A percentile compares a stretch with the other conserved stretches of the same genome.
phyloP scores from a whole-genome alignment of 37 sponge, comb jelly and placozoan species.

The Amphimedon queenslandica region DNA sequence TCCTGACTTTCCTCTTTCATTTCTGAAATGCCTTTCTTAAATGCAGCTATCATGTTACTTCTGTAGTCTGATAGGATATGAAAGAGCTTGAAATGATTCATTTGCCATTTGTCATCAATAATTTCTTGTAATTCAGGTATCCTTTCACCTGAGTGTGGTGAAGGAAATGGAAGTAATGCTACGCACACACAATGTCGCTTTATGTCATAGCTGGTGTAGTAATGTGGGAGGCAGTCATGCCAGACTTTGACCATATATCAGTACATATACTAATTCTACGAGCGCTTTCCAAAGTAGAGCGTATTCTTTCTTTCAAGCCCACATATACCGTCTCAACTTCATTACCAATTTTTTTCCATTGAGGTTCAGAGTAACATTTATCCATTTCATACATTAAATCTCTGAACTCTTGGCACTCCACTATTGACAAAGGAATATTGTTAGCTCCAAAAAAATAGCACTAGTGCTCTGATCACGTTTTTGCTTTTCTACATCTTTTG shows the following conservation, averaged over 20 bases:
- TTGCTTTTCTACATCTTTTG: too few relatives aligned
- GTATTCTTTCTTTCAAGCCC: too few relatives aligned
- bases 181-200: neutral
- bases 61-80: slow-evolving; percentile 35
- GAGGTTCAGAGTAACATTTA: neutral
- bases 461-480: too few relatives aligned
- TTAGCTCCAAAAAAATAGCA: slow-evolving; percentile 2
- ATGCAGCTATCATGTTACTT: slow-evolving; percentile 30
- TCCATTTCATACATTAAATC: slow-evolving; percentile 2
- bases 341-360: neutral
- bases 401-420: neutral
- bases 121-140: too few relatives aligned
- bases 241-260: slow-evolving; percentile 35
- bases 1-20: neutral
- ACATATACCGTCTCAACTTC: slow-evolving; percentile 7
- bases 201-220: neutral
- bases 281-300: neutral
- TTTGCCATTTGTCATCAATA: too few relatives aligned
- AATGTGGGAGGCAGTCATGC: slow-evolving; percentile 25
- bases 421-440: neutral
- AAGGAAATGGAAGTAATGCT: slow-evolving; percentile 9
- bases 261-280: slow-evolving; percentile 8
- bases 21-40: neutral
- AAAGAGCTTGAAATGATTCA: too few relatives aligned
- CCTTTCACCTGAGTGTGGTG: too few relatives aligned